These are phyloP conservation scores for Mungos mungo DNA, from an alignment of 2,113 vertebrate species.

Conservation along the genomic window DNA sequence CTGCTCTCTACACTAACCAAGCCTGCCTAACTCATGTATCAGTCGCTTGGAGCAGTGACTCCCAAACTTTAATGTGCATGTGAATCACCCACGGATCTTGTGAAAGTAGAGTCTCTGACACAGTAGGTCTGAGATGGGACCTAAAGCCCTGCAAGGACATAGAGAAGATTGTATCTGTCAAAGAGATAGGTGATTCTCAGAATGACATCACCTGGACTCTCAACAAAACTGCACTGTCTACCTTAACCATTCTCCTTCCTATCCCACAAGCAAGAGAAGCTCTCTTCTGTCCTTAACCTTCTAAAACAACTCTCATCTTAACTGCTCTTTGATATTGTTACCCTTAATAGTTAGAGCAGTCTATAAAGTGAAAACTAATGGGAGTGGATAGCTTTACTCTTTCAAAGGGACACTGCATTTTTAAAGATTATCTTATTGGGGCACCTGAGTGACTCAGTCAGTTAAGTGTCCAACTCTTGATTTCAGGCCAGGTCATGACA, in stretches of 20 bases:
- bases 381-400: background rate
- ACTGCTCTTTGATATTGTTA: background rate
- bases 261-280: background rate
- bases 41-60: background rate
- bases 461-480: too few species aligned
- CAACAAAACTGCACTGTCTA: background rate
- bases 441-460: too few species aligned
- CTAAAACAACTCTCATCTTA: background rate
- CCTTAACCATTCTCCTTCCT: background rate
- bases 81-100: background rate
- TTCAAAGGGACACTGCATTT: background rate
- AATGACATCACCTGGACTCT: background rate
- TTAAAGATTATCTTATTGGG: background rate
- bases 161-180: background rate
- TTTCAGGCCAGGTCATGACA: too few species aligned
- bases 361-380: background rate
- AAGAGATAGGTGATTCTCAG: slow-evolving; percentile 6
- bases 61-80: background rate
- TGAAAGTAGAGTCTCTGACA: background rate
- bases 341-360: background rate
- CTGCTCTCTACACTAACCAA: background rate
- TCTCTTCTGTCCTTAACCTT: background rate
- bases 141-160: background rate
- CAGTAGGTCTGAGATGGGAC: background rate
- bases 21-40: background rate